Conservation (phyloP, 2,888 invertebrate species). For the Thyatira batis region DNA sequence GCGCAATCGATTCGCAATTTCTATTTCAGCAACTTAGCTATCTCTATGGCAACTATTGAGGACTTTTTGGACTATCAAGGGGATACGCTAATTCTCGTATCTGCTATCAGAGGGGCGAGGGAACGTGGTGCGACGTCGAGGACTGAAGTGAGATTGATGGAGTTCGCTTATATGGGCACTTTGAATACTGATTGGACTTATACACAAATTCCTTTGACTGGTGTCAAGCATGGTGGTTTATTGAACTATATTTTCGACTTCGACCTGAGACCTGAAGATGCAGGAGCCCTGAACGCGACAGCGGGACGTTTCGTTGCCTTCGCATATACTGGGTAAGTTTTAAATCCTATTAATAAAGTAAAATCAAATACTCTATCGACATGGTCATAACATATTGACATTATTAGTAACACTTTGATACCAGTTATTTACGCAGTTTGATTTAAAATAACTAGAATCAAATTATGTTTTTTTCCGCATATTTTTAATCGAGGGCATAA, state of each 20-base stretch:
- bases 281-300: constrained; percentile 36
- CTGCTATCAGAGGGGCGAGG: constrained; percentile 53
- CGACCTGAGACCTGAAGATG: constrained; percentile 46
- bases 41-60: constrained; percentile 55
- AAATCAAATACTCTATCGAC: neutral
- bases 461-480: no score
- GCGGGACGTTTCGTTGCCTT: constrained; percentile 50
- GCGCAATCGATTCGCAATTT: constrained; percentile 45
- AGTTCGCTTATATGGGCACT: constrained; percentile 62
- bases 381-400: neutral
- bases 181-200: constrained; percentile 56
- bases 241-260: constrained; percentile 63
- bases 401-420: neutral
- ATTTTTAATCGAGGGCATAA: no score
- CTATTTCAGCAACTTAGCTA: constrained; percentile 51
- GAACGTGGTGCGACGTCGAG: constrained; percentile 57
- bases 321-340: constrained; percentile 57
- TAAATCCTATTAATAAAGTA: neutral
- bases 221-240: constrained; percentile 62
- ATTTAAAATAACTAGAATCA: no score
- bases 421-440: no score
- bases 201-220: constrained; percentile 52
- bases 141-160: constrained; percentile 52
- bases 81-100: constrained; percentile 57
- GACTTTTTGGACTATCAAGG: constrained; percentile 68